Evolutionary conservation across 2,113 vertebrate species (phyloP).

Genomic region (Nanorana parkeri): DNA sequence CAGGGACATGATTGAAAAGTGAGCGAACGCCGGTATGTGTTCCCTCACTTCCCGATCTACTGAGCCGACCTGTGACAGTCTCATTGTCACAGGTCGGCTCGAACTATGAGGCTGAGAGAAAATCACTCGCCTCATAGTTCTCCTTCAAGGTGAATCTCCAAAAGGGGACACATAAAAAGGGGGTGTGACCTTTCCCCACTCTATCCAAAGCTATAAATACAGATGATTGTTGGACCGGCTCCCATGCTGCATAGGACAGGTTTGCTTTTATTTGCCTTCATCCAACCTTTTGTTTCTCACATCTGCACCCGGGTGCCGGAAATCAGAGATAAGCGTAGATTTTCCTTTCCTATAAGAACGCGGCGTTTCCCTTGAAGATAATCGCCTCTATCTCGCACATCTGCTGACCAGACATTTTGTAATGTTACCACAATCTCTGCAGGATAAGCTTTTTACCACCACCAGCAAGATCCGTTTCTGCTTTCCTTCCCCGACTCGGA

Average conservation of each 20-base stretch:
- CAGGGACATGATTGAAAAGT: too few species aligned
- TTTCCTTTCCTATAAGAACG: neutral
- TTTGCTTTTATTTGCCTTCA: neutral
- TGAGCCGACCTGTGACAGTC: too few species aligned
- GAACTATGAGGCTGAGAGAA: too few species aligned
- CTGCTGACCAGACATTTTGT: neutral
- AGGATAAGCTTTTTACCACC: conserved; percentile 4
- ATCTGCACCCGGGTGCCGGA: neutral
- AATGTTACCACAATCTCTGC: neutral
- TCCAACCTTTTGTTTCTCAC: neutral
- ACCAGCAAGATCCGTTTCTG: neutral
- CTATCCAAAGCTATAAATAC: too few species aligned
- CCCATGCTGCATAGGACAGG: neutral
- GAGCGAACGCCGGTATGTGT: too few species aligned
- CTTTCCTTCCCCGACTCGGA: neutral
- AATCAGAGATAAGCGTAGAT: neutral
- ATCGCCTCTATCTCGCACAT: neutral
- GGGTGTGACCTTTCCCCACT: too few species aligned
- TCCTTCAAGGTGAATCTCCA: too few species aligned
- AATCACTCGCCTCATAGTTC: too few species aligned
- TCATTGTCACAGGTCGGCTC: too few species aligned
- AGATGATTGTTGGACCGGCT: too few species aligned
- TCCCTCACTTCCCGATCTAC: too few species aligned
- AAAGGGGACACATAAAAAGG: too few species aligned
- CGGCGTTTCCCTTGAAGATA: neutral